Evolutionary conservation across 2,888 invertebrate genomes (phyloP).

Genomic region (Athetis lepigone): DNA sequence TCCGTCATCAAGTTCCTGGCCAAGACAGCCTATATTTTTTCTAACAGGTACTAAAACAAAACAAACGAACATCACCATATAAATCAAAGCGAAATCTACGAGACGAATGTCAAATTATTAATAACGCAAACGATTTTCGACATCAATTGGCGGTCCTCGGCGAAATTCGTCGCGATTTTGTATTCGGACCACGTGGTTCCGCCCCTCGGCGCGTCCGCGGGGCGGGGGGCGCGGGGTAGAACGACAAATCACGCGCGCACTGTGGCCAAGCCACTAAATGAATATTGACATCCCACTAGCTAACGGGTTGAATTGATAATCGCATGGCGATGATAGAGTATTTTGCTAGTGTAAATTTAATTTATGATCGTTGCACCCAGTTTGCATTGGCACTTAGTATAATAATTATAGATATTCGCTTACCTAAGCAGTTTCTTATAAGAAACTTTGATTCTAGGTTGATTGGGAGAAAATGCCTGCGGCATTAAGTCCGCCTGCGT

Average conservation of each 20-base stretch:
- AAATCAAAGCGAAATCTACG: conserved; percentile 65
- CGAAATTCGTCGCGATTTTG: conserved; percentile 73
- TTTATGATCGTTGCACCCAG: conserved; percentile 38
- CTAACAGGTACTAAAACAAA: conserved; percentile 22
- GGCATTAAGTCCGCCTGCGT: no score
- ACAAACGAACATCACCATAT: conserved; percentile 56
- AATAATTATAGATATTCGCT: no score
- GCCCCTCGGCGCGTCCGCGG: conserved; percentile 62
- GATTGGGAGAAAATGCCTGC: no score
- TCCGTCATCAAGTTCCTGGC: neutral
- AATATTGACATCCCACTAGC: conserved; percentile 89
- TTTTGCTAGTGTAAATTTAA: conserved; percentile 46
- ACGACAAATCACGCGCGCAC: conserved; percentile 84
- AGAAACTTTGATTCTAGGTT: no score
- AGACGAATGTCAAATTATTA: conserved; percentile 79
- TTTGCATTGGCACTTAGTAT: no score
- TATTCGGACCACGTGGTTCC: conserved; percentile 76
- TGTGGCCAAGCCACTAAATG: conserved; percentile 78
- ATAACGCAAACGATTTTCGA: conserved; percentile 80
- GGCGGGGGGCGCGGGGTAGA: conserved; percentile 65
- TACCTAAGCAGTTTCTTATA: no score
- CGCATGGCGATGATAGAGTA: conserved; percentile 61
- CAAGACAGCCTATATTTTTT: neutral
- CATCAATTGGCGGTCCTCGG: conserved; percentile 70
- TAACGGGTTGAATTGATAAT: conserved; percentile 88